Base-by-base conservation (phyloP, 2,888 invertebrate species). In the Daptonema setosum region DNA sequence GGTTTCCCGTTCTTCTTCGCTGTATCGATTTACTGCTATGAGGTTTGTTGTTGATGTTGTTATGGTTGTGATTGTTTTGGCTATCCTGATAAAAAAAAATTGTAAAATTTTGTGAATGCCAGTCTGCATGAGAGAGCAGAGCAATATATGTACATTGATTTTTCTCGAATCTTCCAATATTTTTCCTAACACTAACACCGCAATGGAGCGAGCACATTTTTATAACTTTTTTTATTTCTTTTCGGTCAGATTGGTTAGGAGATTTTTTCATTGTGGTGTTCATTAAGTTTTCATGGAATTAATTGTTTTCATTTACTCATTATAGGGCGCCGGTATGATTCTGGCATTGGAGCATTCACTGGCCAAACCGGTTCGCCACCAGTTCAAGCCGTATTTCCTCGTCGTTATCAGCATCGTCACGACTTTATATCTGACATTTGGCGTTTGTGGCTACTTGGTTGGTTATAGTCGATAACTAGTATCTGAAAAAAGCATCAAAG, bases 321-420 rank as follows among this genome's bases (percentile, higher is more conserved):
- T 63, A 26, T 62, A 73, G 73, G 74, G 74, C 35, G 74, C 74
- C 57, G 74, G 74, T 2, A 72, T 74, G 71, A 71, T 74, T 56
- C 64, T 74, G 20, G 70, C 73, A 1, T 61, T 74, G 52, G 74
- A 74, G 62, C 62, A 68, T 29, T 74, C 74, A 22, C 53, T 74
- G 25, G 67, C 67, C 26, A 65, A 67, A 57, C 63, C 67, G 52
- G 60, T 68, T 26, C 61, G 73, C 56, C 67, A 69, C 57, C 64
- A 66, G 51, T 74, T 74, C 63, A 68, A 64, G 62, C 65, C 60
- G 72, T 72, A 67, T 61, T 73, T 74, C 62, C 62, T 71, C 5
- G 56, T 61, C 14, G 71, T 72, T 8, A 70, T 74, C 66, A 52
- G 67, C 22, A 58, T 68, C 24, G 70, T 73, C 5, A 74, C 74